These are phyloP conservation scores for Erpetoichthys calabaricus DNA, from an alignment of 2,797 vertebrate genomes.

Conservation along the genomic window DNA sequence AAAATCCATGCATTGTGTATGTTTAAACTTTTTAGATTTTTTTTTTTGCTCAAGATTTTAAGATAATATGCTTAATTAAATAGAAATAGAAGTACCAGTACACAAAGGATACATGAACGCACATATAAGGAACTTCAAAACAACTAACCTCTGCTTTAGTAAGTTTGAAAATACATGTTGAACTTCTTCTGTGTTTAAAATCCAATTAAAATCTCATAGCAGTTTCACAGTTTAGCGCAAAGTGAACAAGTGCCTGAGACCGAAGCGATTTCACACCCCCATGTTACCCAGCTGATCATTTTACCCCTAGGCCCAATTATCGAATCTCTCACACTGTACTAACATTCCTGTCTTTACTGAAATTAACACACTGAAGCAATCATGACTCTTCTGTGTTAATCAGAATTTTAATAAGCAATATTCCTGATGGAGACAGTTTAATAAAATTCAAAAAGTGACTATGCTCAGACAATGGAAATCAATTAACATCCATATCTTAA, in stretches of 20 bases:
- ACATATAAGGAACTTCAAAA: no score
- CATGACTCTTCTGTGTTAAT: conserved; percentile 26
- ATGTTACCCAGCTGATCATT: conserved; percentile 23
- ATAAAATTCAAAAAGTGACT: conserved; percentile 10
- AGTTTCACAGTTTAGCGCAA: conserved; percentile 17
- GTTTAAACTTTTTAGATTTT: no score
- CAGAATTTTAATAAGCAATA: conserved; percentile 22
- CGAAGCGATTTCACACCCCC: conserved; percentile 16
- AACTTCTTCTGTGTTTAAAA: conserved; percentile 15
- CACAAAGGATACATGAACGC: no score
- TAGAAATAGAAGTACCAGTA: no score
- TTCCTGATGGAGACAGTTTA: conserved; percentile 15
- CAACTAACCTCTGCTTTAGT: no score
- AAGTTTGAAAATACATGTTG: background rate
- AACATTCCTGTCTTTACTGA: conserved; percentile 19
- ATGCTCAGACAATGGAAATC: conserved; percentile 13
- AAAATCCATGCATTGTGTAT: no score
- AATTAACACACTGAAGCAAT: conserved; percentile 27
- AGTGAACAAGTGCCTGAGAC: conserved; percentile 16
- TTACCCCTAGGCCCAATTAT: conserved; percentile 29
- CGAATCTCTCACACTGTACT: conserved; percentile 21
- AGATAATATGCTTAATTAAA: no score
- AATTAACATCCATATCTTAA: conserved; percentile 19
- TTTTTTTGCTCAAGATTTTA: no score
- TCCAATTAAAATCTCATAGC: conserved; percentile 29